A percentile compares a stretch with the other conserved stretches of the same genome.
phyloP scores from a whole-genome alignment of 2,113 vertebrate genomes.

The Donacobius atricapilla region DNA sequence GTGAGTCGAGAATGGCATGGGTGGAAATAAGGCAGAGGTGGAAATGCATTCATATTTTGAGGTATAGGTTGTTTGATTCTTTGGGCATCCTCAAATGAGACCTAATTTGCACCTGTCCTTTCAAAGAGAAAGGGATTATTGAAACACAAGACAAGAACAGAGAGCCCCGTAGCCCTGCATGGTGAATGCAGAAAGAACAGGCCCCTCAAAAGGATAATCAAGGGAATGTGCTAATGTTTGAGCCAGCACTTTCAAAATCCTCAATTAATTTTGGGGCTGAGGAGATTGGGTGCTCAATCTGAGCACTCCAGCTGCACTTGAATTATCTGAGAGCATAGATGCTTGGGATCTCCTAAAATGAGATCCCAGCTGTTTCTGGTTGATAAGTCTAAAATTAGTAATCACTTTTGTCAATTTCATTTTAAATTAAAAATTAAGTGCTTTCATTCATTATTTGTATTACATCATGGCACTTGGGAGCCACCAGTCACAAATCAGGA shows the following conservation, averaged over 20 bases:
- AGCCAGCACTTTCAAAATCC: conserved; percentile 49
- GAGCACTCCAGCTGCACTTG: conserved; percentile 42
- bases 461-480: neutral
- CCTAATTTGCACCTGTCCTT: neutral
- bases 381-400: conserved; percentile 48
- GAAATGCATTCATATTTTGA: neutral
- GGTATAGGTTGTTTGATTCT: neutral
- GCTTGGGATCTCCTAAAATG: conserved; percentile 51
- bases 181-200: neutral
- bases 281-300: conserved; percentile 45
- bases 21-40: neutral
- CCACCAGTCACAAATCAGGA: neutral
- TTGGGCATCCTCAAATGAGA: neutral
- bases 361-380: conserved; percentile 54
- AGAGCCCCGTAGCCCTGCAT: neutral
- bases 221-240: neutral
- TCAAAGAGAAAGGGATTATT: neutral
- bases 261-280: conserved; percentile 41
- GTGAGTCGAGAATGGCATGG: neutral
- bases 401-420: conserved; percentile 35
- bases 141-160: neutral
- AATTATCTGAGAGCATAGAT: conserved; percentile 27
- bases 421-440: conserved; percentile 59
- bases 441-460: conserved; percentile 50
- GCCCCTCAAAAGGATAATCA: neutral